Percentiles rank a stretch among this genome's conserved stretches.
Conservation (phyloP, 2,113 vertebrate species). For the Rhinogobius similis region DNA sequence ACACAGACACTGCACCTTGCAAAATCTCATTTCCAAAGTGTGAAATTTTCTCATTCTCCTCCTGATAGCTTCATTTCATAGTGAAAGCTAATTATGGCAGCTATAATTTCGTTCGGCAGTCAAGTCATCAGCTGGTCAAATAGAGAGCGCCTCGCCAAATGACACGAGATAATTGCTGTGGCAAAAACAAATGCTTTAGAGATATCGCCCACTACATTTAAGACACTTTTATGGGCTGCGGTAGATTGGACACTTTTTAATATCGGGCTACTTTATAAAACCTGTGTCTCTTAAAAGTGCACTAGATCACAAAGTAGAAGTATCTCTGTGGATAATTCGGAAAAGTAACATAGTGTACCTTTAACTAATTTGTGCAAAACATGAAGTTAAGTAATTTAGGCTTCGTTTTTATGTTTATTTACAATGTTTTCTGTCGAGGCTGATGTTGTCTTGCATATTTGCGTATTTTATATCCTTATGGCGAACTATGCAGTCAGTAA, state of each 20-base stretch:
- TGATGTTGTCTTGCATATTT: no score
- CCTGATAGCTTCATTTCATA: constrained; percentile 75
- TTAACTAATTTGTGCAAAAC: no score
- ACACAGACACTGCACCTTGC: constrained; percentile 64
- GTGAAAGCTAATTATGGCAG: constrained; percentile 72
- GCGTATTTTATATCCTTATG: background rate
- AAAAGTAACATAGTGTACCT: no score
- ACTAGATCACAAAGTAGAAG: no score
- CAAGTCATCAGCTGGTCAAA: constrained; percentile 64
- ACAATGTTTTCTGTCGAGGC: no score
- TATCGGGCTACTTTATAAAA: background rate
- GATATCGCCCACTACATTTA: constrained; percentile 33
- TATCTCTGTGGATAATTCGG: no score
- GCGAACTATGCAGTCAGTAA: background rate
- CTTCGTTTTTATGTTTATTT: no score
- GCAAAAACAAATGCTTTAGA: constrained; percentile 60
- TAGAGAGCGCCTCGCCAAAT: constrained; percentile 44
- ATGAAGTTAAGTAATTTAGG: no score
- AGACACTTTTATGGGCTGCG: constrained; percentile 7
- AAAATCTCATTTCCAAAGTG: constrained; percentile 75
- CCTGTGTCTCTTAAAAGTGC: no score
- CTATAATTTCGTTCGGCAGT: constrained; percentile 65
- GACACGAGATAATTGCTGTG: constrained; percentile 55
- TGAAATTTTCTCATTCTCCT: constrained; percentile 75
- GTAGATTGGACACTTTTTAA: background rate